Evolutionary conservation across 2,888 invertebrate species (phyloP), one percentile per base, ranked within the genome.

Genomic region (Yponomeuta plumbellus): DNA sequence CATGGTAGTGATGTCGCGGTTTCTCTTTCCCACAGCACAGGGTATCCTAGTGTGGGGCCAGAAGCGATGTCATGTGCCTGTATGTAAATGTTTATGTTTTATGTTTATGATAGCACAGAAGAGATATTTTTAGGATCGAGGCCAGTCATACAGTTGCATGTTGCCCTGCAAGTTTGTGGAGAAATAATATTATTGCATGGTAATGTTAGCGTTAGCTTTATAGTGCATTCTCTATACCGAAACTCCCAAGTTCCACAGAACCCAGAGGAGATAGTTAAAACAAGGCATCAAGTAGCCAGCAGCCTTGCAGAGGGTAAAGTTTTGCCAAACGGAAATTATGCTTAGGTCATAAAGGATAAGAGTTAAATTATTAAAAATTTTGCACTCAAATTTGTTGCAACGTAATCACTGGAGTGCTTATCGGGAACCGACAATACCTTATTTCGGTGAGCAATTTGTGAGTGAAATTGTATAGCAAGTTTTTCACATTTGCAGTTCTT

Each of bases 221-320:
- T n/a, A 20, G 22, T 21, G 10, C 20, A 20, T 58, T n/a, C 58
- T 58, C n/a, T n/a, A 56, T 8, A 17, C 20, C 56, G 5, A 20
- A 22, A 58, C 11, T 58, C 11, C 21, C 21, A 20, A 20, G 58
- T 58, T 58, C 22, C 58, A 20, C 21, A 11, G 68, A 72, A 71
- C 69, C 66, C 66, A 70, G 68, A 44, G 21, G 67, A 69, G 69
- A 72, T 75, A 75, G 78, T 79, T 76, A 79, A 78, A 74, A 73
- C 71, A 68, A 68, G 69, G 67, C 75, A 74, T 68, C 70, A 71
- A 69, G 71, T 73, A 70, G 70, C 70, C 67, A 69, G 62, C 62
- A 62, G 59, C 10, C 22, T 59, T 23, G 22, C 22, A 58, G n/a
- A 21, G 59, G 21, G 23, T 22, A 21, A 59, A 59, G 44, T 52